Percentiles rank a stretch among this genome's conserved stretches.
These are phyloP conservation scores for Aricia artaxerxes DNA, from an alignment of 2,888 invertebrate genomes.

Conservation along the genomic window DNA sequence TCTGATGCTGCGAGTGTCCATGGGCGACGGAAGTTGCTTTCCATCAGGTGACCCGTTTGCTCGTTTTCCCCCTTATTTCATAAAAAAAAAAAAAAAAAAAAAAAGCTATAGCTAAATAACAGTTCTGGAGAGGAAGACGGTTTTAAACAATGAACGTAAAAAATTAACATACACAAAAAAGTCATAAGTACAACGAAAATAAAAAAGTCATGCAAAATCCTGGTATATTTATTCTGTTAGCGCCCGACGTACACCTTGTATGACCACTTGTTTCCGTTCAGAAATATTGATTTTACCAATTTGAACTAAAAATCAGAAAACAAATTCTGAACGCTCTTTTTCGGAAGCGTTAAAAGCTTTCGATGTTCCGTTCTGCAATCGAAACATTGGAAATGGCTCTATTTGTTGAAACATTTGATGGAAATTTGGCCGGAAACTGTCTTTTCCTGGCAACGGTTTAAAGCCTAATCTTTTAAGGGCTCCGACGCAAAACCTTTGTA, in stretches of 20 bases:
- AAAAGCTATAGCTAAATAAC: no score
- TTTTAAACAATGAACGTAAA: background rate
- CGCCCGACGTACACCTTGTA: background rate
- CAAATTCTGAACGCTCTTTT: constrained; percentile 22
- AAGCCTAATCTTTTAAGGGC: background rate
- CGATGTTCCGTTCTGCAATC: constrained; percentile 4
- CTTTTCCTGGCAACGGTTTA: constrained; percentile 8
- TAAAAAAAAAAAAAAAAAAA: no score
- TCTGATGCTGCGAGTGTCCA: no score
- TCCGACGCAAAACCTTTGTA: background rate
- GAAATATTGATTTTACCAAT: constrained; percentile 12
- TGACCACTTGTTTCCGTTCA: background rate
- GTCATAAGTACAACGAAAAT: background rate
- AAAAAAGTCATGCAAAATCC: background rate
- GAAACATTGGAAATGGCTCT: constrained; percentile 24
- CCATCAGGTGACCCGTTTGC: no score
- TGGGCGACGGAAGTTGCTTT: no score
- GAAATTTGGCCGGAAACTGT: constrained; percentile 1
- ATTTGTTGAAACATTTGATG: constrained; percentile 24
- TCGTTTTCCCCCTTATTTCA: no score
- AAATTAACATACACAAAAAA: background rate
- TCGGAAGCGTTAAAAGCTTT: constrained; percentile 21
- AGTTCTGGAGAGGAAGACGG: background rate
- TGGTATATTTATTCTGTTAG: constrained; percentile 10
- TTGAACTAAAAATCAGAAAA: constrained; percentile 5